These are phyloP conservation scores for Poecilia picta DNA, from an alignment of 2,797 vertebrate species.

Conservation along the genomic window DNA sequence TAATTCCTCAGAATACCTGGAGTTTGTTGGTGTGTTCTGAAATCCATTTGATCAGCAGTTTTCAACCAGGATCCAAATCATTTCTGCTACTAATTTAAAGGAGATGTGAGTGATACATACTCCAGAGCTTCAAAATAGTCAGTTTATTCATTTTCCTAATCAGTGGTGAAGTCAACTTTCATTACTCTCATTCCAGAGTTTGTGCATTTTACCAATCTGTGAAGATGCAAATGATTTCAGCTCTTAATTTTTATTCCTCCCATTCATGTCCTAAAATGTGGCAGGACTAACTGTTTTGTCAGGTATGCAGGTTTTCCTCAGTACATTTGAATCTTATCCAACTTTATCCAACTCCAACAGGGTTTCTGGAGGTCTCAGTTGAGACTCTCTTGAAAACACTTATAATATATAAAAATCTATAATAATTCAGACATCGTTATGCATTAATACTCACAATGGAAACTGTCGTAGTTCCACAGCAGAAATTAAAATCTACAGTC, in stretches of 20 bases:
- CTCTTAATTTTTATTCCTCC: background rate
- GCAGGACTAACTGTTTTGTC: background rate
- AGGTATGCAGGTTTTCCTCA: background rate
- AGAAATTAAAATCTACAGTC: background rate
- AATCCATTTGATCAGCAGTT: background rate
- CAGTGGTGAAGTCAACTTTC: background rate
- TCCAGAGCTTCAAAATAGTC: background rate
- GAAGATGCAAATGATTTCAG: background rate
- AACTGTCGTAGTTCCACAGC: background rate
- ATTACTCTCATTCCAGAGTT: background rate
- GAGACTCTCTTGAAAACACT: background rate
- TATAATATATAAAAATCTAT: too few relatives aligned
- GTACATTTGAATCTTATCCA: background rate
- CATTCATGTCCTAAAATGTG: background rate
- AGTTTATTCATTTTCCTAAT: background rate
- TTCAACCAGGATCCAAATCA: background rate
- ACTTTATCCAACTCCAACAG: background rate
- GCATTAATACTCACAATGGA: background rate
- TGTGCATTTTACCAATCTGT: background rate
- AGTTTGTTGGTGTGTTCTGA: background rate
- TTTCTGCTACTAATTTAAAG: background rate
- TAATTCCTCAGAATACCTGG: background rate
- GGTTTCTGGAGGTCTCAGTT: background rate
- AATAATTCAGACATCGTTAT: background rate
- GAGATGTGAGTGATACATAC: background rate